Evolutionary conservation across 2,113 vertebrate genomes (phyloP).

Genomic region (Turnix velox): DNA sequence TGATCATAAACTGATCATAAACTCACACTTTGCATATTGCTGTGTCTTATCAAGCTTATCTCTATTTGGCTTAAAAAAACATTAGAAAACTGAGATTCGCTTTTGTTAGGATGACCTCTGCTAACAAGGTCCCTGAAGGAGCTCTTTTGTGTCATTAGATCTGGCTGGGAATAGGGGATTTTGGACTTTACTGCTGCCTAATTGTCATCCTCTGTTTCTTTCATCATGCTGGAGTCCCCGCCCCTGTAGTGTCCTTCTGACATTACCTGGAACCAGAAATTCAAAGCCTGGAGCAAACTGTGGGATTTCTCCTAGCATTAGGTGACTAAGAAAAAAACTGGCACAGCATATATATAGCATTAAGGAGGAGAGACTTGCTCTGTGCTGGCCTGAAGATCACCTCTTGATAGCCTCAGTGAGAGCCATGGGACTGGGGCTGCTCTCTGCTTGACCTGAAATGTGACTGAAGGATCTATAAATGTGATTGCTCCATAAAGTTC

Average conservation of each 20-base stretch:
- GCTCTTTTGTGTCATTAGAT: conserved; percentile 13
- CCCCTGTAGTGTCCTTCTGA: neutral
- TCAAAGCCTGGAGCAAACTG: neutral
- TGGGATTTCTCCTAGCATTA: neutral
- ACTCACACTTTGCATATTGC: neutral
- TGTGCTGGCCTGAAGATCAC: neutral
- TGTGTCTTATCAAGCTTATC: neutral
- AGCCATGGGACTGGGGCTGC: neutral
- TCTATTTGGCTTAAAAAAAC: neutral
- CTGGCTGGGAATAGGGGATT: neutral
- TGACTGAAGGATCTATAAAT: neutral
- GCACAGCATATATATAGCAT: neutral
- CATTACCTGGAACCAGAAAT: neutral
- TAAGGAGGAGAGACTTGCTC: neutral
- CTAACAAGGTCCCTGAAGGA: conserved; percentile 9
- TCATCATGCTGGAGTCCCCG: neutral
- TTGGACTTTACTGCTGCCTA: neutral
- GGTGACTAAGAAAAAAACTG: neutral
- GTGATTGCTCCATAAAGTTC: neutral
- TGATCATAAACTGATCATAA: neutral
- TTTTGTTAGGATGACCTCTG: conserved; percentile 22
- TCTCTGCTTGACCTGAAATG: neutral
- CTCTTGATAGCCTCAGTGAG: neutral
- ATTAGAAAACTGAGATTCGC: neutral
- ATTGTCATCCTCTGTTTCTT: neutral